These are phyloP conservation scores for Oenanthe oenanthe DNA, from an alignment of 2,113 vertebrate genomes.

Conservation along the genomic window DNA sequence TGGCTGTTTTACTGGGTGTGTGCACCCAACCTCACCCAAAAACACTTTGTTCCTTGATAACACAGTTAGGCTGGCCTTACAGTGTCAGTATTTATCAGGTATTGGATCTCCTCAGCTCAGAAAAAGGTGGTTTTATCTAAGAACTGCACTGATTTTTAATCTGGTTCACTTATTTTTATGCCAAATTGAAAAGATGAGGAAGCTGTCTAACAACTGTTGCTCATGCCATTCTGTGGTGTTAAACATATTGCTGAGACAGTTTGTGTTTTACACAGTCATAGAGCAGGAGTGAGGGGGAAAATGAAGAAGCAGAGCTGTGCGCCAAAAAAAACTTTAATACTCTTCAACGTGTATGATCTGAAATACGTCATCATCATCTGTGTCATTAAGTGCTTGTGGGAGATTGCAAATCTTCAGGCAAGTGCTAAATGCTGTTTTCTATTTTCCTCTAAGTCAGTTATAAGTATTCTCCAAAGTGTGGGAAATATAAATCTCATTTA, in stretches of 20 bases:
- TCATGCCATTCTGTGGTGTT: background rate
- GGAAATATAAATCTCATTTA: slow-evolving; percentile 13
- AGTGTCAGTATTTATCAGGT: background rate
- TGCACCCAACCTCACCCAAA: background rate
- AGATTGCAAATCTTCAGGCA: slow-evolving; percentile 7
- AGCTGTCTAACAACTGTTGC: background rate
- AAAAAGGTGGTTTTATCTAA: background rate
- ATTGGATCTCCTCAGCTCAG: background rate
- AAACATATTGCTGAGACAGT: background rate
- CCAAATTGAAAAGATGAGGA: background rate
- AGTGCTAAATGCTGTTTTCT: slow-evolving; percentile 21
- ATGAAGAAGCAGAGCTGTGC: background rate
- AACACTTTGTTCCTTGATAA: background rate
- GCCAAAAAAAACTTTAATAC: background rate
- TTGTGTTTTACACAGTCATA: background rate
- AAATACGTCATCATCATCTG: background rate
- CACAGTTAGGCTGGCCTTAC: background rate
- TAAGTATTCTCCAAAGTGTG: slow-evolving; percentile 1
- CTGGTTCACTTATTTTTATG: background rate
- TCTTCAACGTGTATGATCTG: background rate
- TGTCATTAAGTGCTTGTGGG: slow-evolving; percentile 4
- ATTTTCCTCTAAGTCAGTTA: slow-evolving; percentile 5
- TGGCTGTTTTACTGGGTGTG: background rate
- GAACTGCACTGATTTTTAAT: background rate
- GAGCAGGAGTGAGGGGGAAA: background rate